phyloP scores from a whole-genome alignment of 2,888 invertebrate species.

The Noctua fimbriata region DNA sequence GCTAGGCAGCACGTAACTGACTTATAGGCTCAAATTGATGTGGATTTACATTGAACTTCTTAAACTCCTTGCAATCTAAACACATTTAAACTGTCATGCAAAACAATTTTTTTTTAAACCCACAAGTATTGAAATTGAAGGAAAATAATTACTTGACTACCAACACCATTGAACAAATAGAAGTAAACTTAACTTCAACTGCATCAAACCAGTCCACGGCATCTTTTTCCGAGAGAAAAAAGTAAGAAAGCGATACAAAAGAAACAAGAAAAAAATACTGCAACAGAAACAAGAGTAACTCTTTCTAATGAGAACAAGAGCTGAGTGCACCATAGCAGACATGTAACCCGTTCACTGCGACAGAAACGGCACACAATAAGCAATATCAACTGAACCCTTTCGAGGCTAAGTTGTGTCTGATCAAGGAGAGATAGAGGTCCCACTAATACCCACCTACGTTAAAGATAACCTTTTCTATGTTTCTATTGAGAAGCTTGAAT shows the following conservation, averaged over 20 bases:
- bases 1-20: not conserved
- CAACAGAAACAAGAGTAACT: constrained; percentile 13
- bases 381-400: constrained; percentile 5
- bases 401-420: not conserved
- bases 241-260: not conserved
- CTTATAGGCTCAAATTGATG: not conserved
- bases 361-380: constrained; percentile 23
- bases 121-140: not conserved
- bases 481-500: not conserved
- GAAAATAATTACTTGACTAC: too few species aligned
- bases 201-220: not conserved
- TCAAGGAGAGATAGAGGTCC: not conserved
- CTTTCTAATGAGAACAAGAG: constrained; percentile 28
- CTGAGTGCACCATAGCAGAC: constrained; percentile 7
- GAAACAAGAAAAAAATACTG: not conserved
- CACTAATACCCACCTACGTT: not conserved
- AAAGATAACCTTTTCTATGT: not conserved
- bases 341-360: constrained; percentile 20
- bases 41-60: too few species aligned
- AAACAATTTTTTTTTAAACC: too few species aligned
- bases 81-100: not conserved
- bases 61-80: not conserved
- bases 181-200: not conserved
- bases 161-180: not conserved
- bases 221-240: not conserved